These are phyloP conservation scores for Polietes domitor DNA, from an alignment of 2,888 invertebrate genomes.

Conservation along the genomic window DNA sequence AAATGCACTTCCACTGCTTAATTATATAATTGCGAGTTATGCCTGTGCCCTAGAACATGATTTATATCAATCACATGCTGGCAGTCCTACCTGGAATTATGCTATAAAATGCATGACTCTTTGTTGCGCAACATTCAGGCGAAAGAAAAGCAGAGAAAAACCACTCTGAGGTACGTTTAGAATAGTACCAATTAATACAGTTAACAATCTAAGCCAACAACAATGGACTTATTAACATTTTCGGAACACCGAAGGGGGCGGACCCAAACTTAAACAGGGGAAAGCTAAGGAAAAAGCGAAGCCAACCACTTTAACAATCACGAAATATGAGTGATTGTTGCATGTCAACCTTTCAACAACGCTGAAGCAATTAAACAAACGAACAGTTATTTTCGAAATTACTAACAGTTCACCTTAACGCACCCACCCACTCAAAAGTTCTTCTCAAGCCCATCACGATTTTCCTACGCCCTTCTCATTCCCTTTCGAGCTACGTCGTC, in stretches of 20 bases:
- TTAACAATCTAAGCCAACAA: conserved; percentile 25
- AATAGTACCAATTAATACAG: conserved; percentile 11
- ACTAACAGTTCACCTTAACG: conserved; percentile 16
- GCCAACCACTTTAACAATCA: conserved; percentile 39
- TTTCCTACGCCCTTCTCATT: background rate
- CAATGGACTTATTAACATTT: background rate
- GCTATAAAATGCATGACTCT: background rate
- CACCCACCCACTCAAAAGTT: background rate
- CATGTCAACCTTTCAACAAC: conserved; percentile 60
- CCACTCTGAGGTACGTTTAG: background rate
- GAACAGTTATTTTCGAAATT: conserved; percentile 43
- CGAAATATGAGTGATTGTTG: conserved; percentile 58
- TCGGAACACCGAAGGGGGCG: background rate
- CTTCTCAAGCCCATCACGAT: background rate
- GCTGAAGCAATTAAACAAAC: conserved; percentile 54
- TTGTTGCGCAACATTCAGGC: background rate
- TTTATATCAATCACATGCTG: conserved; percentile 30
- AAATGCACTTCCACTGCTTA: conserved; percentile 24
- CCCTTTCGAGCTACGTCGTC: background rate
- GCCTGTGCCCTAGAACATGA: conserved; percentile 7
- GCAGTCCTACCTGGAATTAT: background rate
- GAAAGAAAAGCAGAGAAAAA: background rate
- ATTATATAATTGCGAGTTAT: conserved; percentile 31
- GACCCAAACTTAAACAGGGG: background rate
- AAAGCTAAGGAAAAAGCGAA: background rate